A percentile compares a stretch with the other conserved stretches of the same genome.
Conservation (phyloP, 2,797 vertebrate species). For the Champsocephalus gunnari region DNA sequence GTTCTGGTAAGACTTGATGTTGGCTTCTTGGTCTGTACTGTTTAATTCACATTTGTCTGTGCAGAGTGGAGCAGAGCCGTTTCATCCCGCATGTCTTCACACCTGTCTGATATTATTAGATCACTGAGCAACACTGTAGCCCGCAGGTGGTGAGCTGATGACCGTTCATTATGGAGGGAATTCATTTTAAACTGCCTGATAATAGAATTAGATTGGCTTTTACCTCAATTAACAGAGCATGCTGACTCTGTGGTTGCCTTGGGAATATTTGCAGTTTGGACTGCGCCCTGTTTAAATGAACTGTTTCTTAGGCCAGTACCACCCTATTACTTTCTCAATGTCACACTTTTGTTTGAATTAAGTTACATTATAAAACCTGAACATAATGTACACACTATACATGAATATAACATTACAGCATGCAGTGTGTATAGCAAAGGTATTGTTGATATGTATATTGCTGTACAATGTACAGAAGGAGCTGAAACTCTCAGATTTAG, state of each 20-base stretch:
- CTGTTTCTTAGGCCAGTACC: no score
- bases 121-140: conserved; percentile 42
- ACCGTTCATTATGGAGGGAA: conserved; percentile 50
- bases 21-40: neutral
- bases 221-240: conserved; percentile 17
- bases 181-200: conserved; percentile 38
- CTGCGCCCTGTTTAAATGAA: neutral
- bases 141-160: conserved; percentile 45
- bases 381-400: no score
- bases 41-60: neutral
- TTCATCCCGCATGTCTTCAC: neutral
- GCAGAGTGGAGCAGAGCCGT: conserved; percentile 5
- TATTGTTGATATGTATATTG: no score
- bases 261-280: neutral
- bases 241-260: neutral
- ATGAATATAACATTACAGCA: no score
- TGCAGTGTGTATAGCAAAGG: no score
- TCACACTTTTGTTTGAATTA: no score
- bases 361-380: no score
- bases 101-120: conserved; percentile 46
- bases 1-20: neutral
- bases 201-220: conserved; percentile 45
- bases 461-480: no score
- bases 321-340: no score
- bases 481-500: no score